Evolutionary conservation across 1,140 invertebrate species (phyloP), one percentile per base, ranked within the genome.

Genomic region (Drosophila willistoni): DNA sequence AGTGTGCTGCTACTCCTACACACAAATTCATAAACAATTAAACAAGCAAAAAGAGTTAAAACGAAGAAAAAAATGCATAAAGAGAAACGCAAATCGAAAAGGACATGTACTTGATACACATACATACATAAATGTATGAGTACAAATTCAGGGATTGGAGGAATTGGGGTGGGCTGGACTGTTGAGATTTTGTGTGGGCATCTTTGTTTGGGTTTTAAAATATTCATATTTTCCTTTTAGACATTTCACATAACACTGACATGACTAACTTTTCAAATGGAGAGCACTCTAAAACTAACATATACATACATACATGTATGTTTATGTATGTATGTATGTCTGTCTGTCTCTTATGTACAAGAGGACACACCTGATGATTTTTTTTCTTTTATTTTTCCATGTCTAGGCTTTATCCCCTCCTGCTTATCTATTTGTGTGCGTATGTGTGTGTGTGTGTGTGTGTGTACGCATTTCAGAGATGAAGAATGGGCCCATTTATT

Each of bases 321-420:
- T 25, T 19, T 25, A 14, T 12, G 25, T 19, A 59, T 9, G 9
- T 66, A 7, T 55, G 13, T 55, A 36, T 56, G 14, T 68, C 12
- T 56, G 17, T n/a, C 29, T 54, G 29, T 51, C 29, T 25, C 22
- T 25, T 44, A 19, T 57, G 7, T 64, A 19, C 3, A 66, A 66
- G 44, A 66, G 59, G 64, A 67, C 73, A 75, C 73, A 75, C 73
- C 73, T 75, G 73, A 75, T 75, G 73, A 75, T 66, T 66, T 74
- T 65, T 63, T 74, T 65, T 63, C 1, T 64, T 44, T 61, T 61
- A 6, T 42, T 51, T 51, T 51, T 22, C 19, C 19, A 51, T 51
- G 44, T 51, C 54, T 64, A 34, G 57, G 22, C 42, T 61, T 66
- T 68, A 33, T 47, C 9, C 57, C 54, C 41, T 17, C 34, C 34